Evolutionary conservation across 2,888 invertebrate species (phyloP), one percentile per base, ranked within the genome.

Genomic region (Spialia ferax): DNA sequence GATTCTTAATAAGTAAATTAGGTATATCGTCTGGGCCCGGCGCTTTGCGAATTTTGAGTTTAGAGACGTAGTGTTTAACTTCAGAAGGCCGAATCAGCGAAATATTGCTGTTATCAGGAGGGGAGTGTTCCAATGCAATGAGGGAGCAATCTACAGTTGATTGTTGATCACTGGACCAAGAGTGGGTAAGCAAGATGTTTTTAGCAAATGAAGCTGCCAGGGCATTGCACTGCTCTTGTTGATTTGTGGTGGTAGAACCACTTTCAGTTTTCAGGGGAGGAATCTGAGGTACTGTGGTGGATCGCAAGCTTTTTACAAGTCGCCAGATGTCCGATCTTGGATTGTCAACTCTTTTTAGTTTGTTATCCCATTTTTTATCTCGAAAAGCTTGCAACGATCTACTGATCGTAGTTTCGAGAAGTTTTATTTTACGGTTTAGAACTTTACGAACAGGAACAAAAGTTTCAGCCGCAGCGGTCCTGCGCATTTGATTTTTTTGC

Each of bases 1-100:
- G 5, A 50, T 50, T 50, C n/a, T 50, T 50, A 11, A 50, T 10
- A 18, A 50, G 50, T 11, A 50, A 62, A 50, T 50, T 50, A 11
- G 50, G 23, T 10, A 50, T 50, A 1, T 50, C 50, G 11, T 50
- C 50, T 13, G 13, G 22, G 8, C 50, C 23, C 4, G 48, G 48
- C 13, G 48, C 48, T 20, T 48, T 48, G 20, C 48, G 48, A 20
- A 4, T n/a, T 8, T 48, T 48, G 4, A 48, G 48, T 48, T 48
- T 48, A 20, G 20, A 7, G 10, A 48, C 11, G 20, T 48, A 20
- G 13, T 48, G 48, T 48, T 48, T 48, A 10, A 48, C 18, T 20
- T 48, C 48, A 48, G 48, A 48, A 18, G 48, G 48, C 10, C 48
- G 18, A n/a, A 48, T 20, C 1, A 48, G 20, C 10, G 20, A 8